These are phyloP conservation scores for Semibalanus balanoides DNA, from an alignment of 1,140 invertebrate genomes.

Conservation along the genomic window DNA sequence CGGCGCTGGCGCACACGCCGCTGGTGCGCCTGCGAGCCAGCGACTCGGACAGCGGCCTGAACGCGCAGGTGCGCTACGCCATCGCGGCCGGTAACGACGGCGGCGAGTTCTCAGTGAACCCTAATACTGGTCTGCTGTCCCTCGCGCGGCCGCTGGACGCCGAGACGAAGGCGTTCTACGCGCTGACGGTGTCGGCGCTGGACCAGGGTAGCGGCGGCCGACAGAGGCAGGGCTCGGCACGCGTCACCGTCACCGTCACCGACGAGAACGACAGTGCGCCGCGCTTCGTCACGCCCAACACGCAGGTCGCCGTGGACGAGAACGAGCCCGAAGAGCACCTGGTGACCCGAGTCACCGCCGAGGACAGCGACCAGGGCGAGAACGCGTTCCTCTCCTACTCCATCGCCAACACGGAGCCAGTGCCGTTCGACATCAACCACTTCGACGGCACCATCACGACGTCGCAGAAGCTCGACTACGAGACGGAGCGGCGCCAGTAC, in stretches of 20 bases:
- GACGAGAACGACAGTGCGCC: slow-evolving; percentile 90
- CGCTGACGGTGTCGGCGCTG: slow-evolving; percentile 75
- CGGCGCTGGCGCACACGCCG: slow-evolving; percentile 71
- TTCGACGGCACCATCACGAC: slow-evolving; percentile 79
- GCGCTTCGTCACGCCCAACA: slow-evolving; percentile 53
- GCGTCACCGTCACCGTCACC: slow-evolving; percentile 70
- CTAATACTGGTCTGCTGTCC: slow-evolving; percentile 75
- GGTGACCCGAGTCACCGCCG: slow-evolving; percentile 65
- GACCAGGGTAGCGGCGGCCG: slow-evolving; percentile 72
- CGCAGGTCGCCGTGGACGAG: slow-evolving; percentile 45
- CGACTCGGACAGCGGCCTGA: slow-evolving; percentile 65
- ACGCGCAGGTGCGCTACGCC: slow-evolving; percentile 66
- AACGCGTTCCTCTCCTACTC: slow-evolving; percentile 91
- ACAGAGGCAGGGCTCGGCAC: slow-evolving; percentile 69
- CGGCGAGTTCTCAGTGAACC: slow-evolving; percentile 70
- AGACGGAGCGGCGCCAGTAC: slow-evolving; percentile 71
- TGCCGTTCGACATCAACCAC: slow-evolving; percentile 91
- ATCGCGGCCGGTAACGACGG: slow-evolving; percentile 86
- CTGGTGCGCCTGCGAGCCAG: slow-evolving; percentile 70
- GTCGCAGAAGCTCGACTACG: slow-evolving; percentile 71
- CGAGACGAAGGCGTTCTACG: slow-evolving; percentile 69
- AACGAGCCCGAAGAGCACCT: slow-evolving; percentile 70
- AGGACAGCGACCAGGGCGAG: slow-evolving; percentile 77
- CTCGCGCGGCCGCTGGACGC: slow-evolving; percentile 71
- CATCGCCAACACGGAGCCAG: slow-evolving; percentile 69